A percentile compares a stretch with the other conserved stretches of the same genome.
Evolutionary conservation across 2,113 vertebrate species (phyloP).

Genomic region (Hucho hucho): DNA sequence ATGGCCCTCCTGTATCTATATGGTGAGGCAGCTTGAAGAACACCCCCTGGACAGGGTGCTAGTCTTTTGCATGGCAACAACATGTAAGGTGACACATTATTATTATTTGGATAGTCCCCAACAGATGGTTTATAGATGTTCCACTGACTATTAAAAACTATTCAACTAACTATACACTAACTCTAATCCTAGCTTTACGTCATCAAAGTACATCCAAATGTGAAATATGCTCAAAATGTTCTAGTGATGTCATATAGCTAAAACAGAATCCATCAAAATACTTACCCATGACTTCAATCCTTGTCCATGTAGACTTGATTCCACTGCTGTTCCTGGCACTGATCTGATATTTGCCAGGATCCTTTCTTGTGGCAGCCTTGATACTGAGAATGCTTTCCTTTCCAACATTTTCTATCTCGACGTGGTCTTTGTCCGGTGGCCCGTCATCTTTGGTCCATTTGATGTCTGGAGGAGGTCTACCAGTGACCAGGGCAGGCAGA

Average conservation of each 20-base stretch:
- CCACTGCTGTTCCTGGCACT: conserved; percentile 90
- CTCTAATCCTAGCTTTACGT: too few relatives aligned
- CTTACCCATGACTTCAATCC: conserved; percentile 93
- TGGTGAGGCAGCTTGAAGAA: too few relatives aligned
- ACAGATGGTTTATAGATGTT: too few relatives aligned
- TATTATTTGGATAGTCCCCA: too few relatives aligned
- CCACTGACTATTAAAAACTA: too few relatives aligned
- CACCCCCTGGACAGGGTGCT: too few relatives aligned
- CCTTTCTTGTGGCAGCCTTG: conserved; percentile 83
- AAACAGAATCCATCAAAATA: not conserved
- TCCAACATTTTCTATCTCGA: conserved; percentile 84
- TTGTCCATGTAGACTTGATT: conserved; percentile 81
- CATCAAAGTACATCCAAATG: not conserved
- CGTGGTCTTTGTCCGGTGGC: conserved; percentile 84
- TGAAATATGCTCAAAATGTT: not conserved
- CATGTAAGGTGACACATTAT: too few relatives aligned
- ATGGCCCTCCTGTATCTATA: too few relatives aligned
- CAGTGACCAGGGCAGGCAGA: conserved; percentile 87
- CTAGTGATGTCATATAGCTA: not conserved
- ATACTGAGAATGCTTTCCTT: conserved; percentile 82
- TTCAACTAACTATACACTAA: too few relatives aligned
- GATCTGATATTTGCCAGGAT: conserved; percentile 90
- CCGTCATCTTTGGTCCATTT: conserved; percentile 85
- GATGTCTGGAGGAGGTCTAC: conserved; percentile 86
- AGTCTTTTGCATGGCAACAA: too few relatives aligned